Base-by-base conservation (phyloP, 2,797 vertebrate species). In the Merluccius polli region DNA sequence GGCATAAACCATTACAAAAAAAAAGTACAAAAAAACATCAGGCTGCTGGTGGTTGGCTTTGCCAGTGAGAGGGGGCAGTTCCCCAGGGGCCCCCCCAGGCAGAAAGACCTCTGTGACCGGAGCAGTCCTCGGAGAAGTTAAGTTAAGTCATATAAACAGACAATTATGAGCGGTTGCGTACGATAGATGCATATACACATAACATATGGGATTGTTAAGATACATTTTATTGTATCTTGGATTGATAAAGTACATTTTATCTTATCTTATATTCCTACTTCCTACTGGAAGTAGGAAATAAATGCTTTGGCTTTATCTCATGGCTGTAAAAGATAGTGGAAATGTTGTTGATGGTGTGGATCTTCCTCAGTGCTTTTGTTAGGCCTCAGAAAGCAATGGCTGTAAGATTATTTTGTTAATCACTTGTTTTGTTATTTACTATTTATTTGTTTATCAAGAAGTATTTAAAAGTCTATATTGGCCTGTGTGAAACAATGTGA, bases 1-100 rank as follows among this genome's bases (percentile, higher is more conserved):
- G 70, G 74, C 69, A 63, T 80, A 83, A 80, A 78, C 77, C 81
- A 73, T 75, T 77, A 59, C 18, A 71, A 79, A 38, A 15, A 27
- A 38, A 41, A 29, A 74, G 76, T 65, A 71, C 70, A 27, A 71
- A 73, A 73, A 75, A 78, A 75, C 73, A 81, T 82, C 35, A 16
- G 63, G 15, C 77, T 73, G 72, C 70, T 52, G 69, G 70, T 35
- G 21, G 41, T 29, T 71, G 72, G 74, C 74, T 30, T 59, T 72
- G 68, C 73, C 38, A 70, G 71, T 52, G 82, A 73, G 78, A 68
- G 36, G 72, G 74, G 71, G 73, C 31, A 74, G 75, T 44, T 80
- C 77, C 75, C n/a, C 33, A 30, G 70, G 68, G n/a, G 24, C n/a
- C 18, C 33, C 18, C 33, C 31, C 5, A n/a, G 59, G 65, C 44